Base-by-base conservation (phyloP, 35 echinoderm and acorn worm species). In the Anneissia japonica region DNA sequence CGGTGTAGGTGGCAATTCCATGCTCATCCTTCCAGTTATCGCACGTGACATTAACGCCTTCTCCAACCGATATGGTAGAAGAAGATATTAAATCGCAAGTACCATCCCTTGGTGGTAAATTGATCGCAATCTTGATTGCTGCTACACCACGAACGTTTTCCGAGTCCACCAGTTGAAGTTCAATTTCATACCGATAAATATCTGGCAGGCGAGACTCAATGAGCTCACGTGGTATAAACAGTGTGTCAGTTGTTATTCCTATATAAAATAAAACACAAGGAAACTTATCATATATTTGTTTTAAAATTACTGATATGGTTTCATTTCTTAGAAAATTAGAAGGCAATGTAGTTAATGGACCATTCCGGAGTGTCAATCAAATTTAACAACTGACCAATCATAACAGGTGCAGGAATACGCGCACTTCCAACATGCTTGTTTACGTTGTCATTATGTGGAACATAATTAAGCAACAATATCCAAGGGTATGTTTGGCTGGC, bases 21-120 rank as follows among this genome's bases (percentile, higher is more conserved):
- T 91, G 35, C 0, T 74, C 77, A 76, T 91, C 90, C 13, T 33
- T 5, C 90, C 90, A 91, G 11, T 76, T 84, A 1, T 0, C 0
- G 40, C 90, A 91, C 0, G 0, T 12, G 9, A 91, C 77, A 79
- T 37, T 41, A 4, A 87, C 38, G 13, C 7, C 16, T 4, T 91
- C 77, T 0, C 37, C 84, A 33, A 41, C 39, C 0, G 46, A 56
- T 5, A 86, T 81, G 5, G 33, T 36, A 12, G 77, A 28, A 6
- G 84, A 40, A 31, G 56, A 30, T 6, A 84, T 80, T 19, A 9
- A 12, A 26, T 17, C 75, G 39, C 90, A 91, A 7, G 14, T 32
- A 35, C 56, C 56, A 4, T 73, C 84, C 0, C 0, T n/a, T 0
- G 90, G 90, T 11, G 84, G 90, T 64, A 64, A 30, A 79, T 91